phyloP scores from a whole-genome alignment of 2,888 invertebrate species.

The Drosophila engyochracea region DNA sequence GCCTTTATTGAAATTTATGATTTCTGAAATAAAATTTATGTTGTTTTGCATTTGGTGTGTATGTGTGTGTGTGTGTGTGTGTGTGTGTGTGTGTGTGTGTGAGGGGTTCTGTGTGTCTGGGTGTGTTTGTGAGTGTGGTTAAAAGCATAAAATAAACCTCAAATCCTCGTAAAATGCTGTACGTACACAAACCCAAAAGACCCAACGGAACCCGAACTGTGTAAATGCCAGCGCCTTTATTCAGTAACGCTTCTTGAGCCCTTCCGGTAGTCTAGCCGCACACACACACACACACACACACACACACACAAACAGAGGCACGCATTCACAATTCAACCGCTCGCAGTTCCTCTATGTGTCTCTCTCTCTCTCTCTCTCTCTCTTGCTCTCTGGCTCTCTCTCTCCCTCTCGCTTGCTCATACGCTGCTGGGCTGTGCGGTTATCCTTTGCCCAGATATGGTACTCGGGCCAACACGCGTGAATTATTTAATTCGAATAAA shows the following conservation, averaged over 20 bases:
- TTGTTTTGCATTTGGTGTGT: slow-evolving; percentile 68
- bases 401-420: neutral
- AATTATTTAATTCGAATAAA: slow-evolving; percentile 79
- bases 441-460: slow-evolving; percentile 43
- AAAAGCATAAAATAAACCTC: slow-evolving; percentile 78
- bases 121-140: slow-evolving; percentile 22
- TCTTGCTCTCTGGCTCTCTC: neutral
- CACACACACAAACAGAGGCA: slow-evolving; percentile 1
- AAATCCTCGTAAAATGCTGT: slow-evolving; percentile 74
- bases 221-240: slow-evolving; percentile 25
- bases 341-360: neutral
- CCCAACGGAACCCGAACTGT: slow-evolving; percentile 23
- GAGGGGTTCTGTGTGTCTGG: slow-evolving; percentile 9
- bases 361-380: neutral
- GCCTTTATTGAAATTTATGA: slow-evolving; percentile 78
- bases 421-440: slow-evolving; percentile 39
- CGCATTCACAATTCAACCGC: neutral
- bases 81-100: slow-evolving; percentile 4
- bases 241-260: slow-evolving; percentile 52
- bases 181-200: slow-evolving; percentile 40
- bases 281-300: slow-evolving; percentile 7
- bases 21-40: slow-evolving; percentile 76
- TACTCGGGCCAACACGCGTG: slow-evolving; percentile 55
- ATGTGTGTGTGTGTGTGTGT: slow-evolving; percentile 5
- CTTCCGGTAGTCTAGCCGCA: slow-evolving; percentile 64